Percentiles rank a stretch among this genome's conserved stretches.
Evolutionary conservation across 2,113 vertebrate genomes (phyloP).

Genomic region (Shinisaurus crocodilurus): DNA sequence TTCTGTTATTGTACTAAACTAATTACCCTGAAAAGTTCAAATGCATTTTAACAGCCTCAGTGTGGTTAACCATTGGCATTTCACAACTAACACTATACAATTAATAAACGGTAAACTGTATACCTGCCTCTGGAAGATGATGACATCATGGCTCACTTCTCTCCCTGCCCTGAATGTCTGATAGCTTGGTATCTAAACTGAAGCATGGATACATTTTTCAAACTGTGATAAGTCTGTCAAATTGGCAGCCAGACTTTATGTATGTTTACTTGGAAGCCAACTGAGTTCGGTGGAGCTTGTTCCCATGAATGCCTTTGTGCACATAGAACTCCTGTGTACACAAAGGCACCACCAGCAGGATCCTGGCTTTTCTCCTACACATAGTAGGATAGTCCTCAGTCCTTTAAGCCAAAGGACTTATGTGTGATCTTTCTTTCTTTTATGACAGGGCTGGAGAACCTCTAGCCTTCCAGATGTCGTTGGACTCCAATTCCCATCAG

Average conservation of each 20-base stretch:
- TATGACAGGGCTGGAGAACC: rapidly evolving
- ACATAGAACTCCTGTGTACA: no score
- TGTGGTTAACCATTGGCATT: neutral
- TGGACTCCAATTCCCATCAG: no score
- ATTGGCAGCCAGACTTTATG: neutral
- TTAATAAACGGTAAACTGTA: neutral
- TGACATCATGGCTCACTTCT: neutral
- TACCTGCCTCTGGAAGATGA: neutral
- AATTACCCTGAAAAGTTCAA: neutral
- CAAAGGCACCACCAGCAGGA: neutral
- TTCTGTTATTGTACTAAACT: neutral
- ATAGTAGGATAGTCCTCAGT: neutral
- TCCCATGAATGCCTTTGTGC: no score
- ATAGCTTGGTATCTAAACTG: neutral
- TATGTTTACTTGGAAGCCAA: neutral
- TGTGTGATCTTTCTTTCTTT: neutral
- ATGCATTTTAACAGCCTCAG: neutral
- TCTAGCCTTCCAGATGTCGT: no score
- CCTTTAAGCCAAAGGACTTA: neutral
- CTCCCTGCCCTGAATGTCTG: neutral
- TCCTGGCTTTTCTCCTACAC: neutral
- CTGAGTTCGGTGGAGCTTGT: neutral
- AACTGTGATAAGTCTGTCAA: neutral
- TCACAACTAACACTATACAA: neutral
- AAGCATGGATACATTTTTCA: neutral